Evolutionary conservation across 2,797 vertebrate species (phyloP), one percentile per base, ranked within the genome.

Genomic region (Leptatherina wallacei): DNA sequence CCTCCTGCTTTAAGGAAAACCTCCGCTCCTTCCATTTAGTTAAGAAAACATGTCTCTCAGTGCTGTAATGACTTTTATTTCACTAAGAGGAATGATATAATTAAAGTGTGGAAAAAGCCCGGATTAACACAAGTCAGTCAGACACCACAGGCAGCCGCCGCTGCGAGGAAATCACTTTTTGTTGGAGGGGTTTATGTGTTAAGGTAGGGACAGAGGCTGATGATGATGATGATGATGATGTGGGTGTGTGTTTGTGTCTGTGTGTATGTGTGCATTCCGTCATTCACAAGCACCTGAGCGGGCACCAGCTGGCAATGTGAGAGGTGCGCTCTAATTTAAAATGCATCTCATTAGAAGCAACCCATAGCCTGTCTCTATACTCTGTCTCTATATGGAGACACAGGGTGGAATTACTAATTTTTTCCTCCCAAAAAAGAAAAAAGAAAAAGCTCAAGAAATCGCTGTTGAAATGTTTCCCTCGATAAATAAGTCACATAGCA

Each of bases 291-390:
- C 89, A 93, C 93, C 92, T 94, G 91, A 92, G 89, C 88, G 90
- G 86, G 87, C 91, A 94, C 88, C 93, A 94, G 93, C 92, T 94
- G 92, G 91, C 91, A 88, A 85, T 89, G 92, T 89, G 88, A 93
- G 91, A 93, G 92, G 90, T 94, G 90, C 84, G 81, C 89, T 90
- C 90, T 90, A 91, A 93, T 94, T 93, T 93, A 89, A 93, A 93
- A 93, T 87, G 88, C 90, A 92, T 92, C 91, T 95, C 92, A 94
- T 94, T 93, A 93, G 87, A 89, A 86, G 83, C 83, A 85, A 85
- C 87, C 87, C 91, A 85, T 89, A 85, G 88, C 86, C 89, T 91
- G 92, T 91, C 91, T 92, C 88, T 80, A 69, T 80, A 76, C 75
- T 77, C 84, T 73, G 77, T 22, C 79, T 79, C 63, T 77, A 71